Evolutionary conservation across 2,888 invertebrate species (phyloP).

Genomic region (Cantharis flavilabris): DNA sequence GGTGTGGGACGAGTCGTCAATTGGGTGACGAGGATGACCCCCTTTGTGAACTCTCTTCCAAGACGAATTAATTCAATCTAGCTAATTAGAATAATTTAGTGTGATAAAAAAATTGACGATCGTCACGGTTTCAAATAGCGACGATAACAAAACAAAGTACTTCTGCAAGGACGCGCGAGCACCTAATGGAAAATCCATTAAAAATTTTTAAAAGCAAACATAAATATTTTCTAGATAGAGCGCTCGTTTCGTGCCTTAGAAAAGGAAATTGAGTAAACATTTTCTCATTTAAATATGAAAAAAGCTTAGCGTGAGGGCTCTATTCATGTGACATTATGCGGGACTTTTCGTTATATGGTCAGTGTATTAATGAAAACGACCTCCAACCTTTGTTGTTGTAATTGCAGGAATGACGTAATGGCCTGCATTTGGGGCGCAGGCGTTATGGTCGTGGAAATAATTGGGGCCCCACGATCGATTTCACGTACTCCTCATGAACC

Average conservation of each 20-base stretch:
- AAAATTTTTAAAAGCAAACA: neutral
- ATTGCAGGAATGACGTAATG: constrained; percentile 44
- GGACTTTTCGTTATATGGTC: neutral
- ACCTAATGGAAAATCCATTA: neutral
- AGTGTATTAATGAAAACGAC: constrained; percentile 26
- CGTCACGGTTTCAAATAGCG: neutral
- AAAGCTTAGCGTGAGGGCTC: neutral
- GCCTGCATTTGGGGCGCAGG: constrained; percentile 38
- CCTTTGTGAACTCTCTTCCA: neutral
- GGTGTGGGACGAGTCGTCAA: neutral
- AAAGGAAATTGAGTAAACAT: neutral
- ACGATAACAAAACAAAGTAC: neutral
- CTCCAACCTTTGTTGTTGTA: constrained; percentile 42
- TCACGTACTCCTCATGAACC: constrained; percentile 30
- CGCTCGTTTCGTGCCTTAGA: neutral
- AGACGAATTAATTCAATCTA: neutral
- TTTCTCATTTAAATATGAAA: neutral
- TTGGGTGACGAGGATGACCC: neutral
- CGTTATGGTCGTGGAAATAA: constrained; percentile 36
- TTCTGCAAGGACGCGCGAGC: neutral
- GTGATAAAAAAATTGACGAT: neutral
- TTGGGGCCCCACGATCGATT: constrained; percentile 42
- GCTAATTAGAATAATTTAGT: neutral
- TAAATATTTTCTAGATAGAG: neutral
- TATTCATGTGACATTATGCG: neutral